Base-by-base conservation (phyloP, 2,888 invertebrate species). In the Drosophila silvestris region DNA sequence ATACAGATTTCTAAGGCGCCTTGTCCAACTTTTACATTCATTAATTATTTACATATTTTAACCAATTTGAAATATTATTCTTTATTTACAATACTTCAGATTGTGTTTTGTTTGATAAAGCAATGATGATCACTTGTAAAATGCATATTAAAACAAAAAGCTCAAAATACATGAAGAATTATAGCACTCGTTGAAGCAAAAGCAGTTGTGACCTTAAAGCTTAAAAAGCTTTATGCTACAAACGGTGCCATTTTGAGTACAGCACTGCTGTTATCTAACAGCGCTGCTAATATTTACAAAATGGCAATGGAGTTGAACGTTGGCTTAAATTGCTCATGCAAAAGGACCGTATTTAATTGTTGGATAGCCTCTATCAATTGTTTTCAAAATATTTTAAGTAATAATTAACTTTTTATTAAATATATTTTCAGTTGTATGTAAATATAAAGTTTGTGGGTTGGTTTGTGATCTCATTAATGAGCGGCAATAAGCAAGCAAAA, bases 221-320 rank as follows among this genome's bases (percentile, higher is more conserved):
- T 56, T 39, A 4, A 14, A 14, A 39, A 68, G 59, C 54, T 75
- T 44, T 58, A 2, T 37, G 26, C 32, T 6, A 10, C 10, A 12
- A 47, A 16, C 35, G 35, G 12, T 64, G 51, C 70, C 76, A 80
- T 57, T 64, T 76, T 62, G 77, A 80, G 80, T 69, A 54, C 39
- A 44, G 37, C 14, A 41, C 9, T n/a, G 22, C 37, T 61, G 44
- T 30, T 10, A 19, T 30, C 54, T 57, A 57, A 47, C 56, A 72
- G 44, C 12, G 22, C 44, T 44, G 6, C 44, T 47, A 9, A 9
- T 5, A 47, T 16, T 47, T 26, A 26, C 47, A 26, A 22, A 22
- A n/a, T 9, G 41, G 5, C 5, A n/a, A n/a, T 41, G 10, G 2
- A 26, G 22, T 47, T 47, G 22, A 3, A n/a, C 51, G 19, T 19